These are phyloP conservation scores for Trichopria drosophilae DNA, from an alignment of 2,888 invertebrate species.

Conservation along the genomic window DNA sequence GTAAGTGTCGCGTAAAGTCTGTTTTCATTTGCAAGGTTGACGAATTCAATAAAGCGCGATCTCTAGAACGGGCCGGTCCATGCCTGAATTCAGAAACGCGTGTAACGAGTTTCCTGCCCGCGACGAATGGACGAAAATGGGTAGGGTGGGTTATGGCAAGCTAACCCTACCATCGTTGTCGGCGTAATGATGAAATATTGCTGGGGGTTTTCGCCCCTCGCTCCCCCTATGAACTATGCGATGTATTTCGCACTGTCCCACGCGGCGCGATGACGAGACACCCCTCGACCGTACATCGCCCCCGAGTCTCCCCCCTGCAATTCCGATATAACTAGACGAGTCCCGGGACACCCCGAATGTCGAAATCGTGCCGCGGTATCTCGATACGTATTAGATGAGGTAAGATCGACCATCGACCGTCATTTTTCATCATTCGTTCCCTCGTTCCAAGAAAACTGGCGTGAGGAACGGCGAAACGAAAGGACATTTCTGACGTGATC, in stretches of 20 bases:
- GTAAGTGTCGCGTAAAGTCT: slow-evolving; percentile 53
- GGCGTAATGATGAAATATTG: slow-evolving; percentile 58
- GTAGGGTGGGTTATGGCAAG: slow-evolving; percentile 33
- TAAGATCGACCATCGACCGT: too few species aligned
- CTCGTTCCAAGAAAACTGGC: too few species aligned
- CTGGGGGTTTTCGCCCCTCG: slow-evolving; percentile 37
- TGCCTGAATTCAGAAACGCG: slow-evolving; percentile 43
- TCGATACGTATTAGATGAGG: too few species aligned
- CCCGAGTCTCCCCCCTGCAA: slow-evolving; percentile 45
- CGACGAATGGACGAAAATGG: slow-evolving; percentile 5
- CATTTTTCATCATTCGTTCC: too few species aligned
- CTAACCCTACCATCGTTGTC: slow-evolving; percentile 54
- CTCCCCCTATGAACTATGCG: slow-evolving; percentile 3
- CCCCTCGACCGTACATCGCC: slow-evolving; percentile 43
- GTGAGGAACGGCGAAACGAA: too few species aligned
- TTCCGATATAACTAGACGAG: slow-evolving; percentile 51
- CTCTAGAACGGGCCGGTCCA: slow-evolving; percentile 39
- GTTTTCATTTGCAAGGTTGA: slow-evolving; percentile 48
- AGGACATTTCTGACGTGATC: too few species aligned
- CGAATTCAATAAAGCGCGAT: slow-evolving; percentile 52
- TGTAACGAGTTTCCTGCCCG: slow-evolving; percentile 51
- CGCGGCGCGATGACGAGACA: too few species aligned
- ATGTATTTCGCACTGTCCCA: too few species aligned
- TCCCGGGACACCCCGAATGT: slow-evolving; percentile 42
- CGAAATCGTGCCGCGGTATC: too few species aligned